Evolutionary conservation across 2,113 vertebrate genomes (phyloP), one percentile per base, ranked within the genome.

Genomic region (Tenebrosternarchus preto): DNA sequence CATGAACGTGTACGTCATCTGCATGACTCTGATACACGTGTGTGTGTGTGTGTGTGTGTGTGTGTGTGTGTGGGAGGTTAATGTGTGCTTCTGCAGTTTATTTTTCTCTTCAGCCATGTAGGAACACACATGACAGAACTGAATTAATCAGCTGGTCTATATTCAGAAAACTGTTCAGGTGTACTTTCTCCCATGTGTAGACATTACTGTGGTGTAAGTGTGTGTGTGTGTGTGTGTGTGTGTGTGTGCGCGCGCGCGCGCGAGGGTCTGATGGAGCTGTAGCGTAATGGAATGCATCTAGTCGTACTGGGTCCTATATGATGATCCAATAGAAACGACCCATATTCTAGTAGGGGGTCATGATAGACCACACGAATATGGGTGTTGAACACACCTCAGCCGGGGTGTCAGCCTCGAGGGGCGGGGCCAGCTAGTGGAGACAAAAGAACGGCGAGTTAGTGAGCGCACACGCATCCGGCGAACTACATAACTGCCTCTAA

Each of bases 381-480:
- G 93, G 90, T 88, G 89, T 87, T 85, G 72, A 86, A 95, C 96
- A 95, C 95, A 98, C 96, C 96, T 98, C 96, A 9, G 93, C 89
- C 56, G 94, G 87, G 89, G 90, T 93, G 88, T 97, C 96, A 19
- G 93, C 88, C 85, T 98, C 97, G 31, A 94, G 95, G 59, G 94
- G 90, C 24, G 94, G 96, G 80, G 95, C 94, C 93, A 96, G 95
- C 97, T 97, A 87, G 91, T 91, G 92, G 94, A 94, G 92, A 94
- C 87, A 95, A 94, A 95, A 95, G 86, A 84, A 83, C 46, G 84
- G 84, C 20, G 39, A 77, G 88, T 93, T 93, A 93, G 91, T 92
- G 64, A 82, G 76, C 27, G 53, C 25, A 77, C 83, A 82, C 2
- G 39, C 29, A 53, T 68, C 5, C 64, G 25, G 11, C 6, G 27